Evolutionary conservation across 2,888 invertebrate species (phyloP), one percentile per base, ranked within the genome.

Genomic region (Metallyticus violacea): DNA sequence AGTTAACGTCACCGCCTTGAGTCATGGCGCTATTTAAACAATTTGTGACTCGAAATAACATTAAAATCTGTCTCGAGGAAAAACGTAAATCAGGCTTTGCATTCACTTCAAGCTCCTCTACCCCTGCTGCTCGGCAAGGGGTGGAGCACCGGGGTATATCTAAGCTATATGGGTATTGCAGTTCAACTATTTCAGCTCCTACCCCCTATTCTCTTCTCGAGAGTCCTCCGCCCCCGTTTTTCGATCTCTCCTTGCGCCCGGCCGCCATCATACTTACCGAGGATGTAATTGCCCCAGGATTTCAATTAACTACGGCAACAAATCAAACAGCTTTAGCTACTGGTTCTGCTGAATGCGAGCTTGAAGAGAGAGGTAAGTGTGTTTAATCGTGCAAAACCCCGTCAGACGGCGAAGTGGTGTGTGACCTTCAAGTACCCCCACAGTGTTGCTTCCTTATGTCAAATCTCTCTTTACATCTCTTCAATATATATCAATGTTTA

Each of bases 11-110:
- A 91, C 89, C 90, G 89, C 89, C 90, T 91, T 93, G 92, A 93
- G 91, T 92, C 92, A 92, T 92, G 92, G 92, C 90, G 92, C 92
- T 92, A 93, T 92, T 93, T 92, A 92, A 92, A 92, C 92, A 92
- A 93, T 93, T 93, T 92, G 88, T 91, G 93, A 91, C 90, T 91
- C 92, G 93, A 91, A 93, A 92, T 92, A 92, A 92, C 92, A 92
- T 92, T 92, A 92, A 92, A 92, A 92, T 92, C 92, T 92, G 92
- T 92, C 92, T 91, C 90, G 88, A 90, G 91, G 90, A 92, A 91
- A 91, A 91, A 91, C 91, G 92, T 92, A 92, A 92, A 92, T 92
- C 92, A 92, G 92, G 92, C 92, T 92, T 92, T 91, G 91, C 91
- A 91, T 91, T 89, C 90, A 87, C 86, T 87, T 87, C 86, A 79